A percentile compares a stretch with the other conserved stretches of the same genome.
phyloP scores from a whole-genome alignment of 1,140 invertebrate genomes.

The Dreissena polymorpha region DNA sequence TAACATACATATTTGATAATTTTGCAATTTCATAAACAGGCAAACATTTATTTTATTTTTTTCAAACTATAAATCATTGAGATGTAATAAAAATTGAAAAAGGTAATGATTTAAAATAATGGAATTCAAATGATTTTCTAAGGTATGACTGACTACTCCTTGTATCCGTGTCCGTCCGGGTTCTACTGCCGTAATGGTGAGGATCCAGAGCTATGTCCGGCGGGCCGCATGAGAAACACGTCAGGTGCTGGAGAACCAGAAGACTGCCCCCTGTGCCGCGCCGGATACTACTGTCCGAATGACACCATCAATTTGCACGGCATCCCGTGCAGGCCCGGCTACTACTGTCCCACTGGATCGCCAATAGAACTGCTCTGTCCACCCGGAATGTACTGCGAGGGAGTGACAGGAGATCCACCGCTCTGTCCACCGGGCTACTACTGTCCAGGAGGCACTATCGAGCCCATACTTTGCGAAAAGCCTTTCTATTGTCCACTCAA shows the following conservation, averaged over 20 bases:
- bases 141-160: constrained; percentile 71
- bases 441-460: constrained; percentile 72
- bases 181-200: constrained; percentile 71
- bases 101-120: too few species aligned
- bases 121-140: neutral
- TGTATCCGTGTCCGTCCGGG: constrained; percentile 71
- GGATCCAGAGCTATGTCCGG: constrained; percentile 74
- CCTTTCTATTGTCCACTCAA: constrained; percentile 76
- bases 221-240: constrained; percentile 71
- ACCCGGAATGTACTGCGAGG: constrained; percentile 71
- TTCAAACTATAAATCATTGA: too few species aligned
- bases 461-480: constrained; percentile 66
- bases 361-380: constrained; percentile 69
- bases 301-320: constrained; percentile 75
- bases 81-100: too few species aligned
- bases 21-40: too few species aligned
- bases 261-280: constrained; percentile 72
- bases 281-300: constrained; percentile 77
- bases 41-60: too few species aligned
- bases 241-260: constrained; percentile 63
- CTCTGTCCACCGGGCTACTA: constrained; percentile 75
- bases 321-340: constrained; percentile 74
- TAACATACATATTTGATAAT: too few species aligned
- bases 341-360: constrained; percentile 71
- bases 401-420: constrained; percentile 68